Evolutionary conservation across 2,888 invertebrate genomes (phyloP).

Genomic region (Himalopsyche kuldschensis): DNA sequence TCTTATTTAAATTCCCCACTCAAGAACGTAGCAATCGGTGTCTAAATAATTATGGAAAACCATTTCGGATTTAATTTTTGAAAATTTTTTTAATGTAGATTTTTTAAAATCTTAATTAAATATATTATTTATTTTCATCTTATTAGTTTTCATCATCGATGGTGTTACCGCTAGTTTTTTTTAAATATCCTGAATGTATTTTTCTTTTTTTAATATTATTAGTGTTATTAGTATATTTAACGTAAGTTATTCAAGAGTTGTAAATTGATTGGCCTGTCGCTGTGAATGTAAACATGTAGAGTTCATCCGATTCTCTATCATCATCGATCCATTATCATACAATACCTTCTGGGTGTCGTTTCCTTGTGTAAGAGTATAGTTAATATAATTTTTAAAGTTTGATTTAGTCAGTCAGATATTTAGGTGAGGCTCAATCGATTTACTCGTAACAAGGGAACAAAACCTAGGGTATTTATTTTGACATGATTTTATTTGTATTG

Average conservation of each 20-base stretch:
- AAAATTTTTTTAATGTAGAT: no score
- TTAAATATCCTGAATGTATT: background rate
- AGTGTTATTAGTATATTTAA: background rate
- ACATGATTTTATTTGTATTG: background rate
- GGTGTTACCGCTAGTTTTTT: background rate
- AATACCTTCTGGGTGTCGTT: background rate
- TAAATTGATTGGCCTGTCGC: background rate
- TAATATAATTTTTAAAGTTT: background rate
- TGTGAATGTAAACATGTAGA: background rate
- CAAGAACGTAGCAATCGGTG: no score
- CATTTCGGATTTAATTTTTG: no score
- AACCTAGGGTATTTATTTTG: background rate
- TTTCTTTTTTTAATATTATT: background rate
- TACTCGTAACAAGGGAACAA: background rate
- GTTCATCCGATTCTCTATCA: background rate
- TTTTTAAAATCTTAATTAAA: no score
- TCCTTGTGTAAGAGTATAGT: background rate
- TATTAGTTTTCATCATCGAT: background rate
- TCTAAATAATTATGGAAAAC: no score
- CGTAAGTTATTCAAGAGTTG: background rate
- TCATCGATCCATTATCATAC: background rate
- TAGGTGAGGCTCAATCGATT: background rate
- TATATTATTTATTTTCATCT: background rate
- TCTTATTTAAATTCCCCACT: no score
- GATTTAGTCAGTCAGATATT: background rate